phyloP scores from a whole-genome alignment of 2,888 invertebrate genomes.

The Cephus pulcher region DNA sequence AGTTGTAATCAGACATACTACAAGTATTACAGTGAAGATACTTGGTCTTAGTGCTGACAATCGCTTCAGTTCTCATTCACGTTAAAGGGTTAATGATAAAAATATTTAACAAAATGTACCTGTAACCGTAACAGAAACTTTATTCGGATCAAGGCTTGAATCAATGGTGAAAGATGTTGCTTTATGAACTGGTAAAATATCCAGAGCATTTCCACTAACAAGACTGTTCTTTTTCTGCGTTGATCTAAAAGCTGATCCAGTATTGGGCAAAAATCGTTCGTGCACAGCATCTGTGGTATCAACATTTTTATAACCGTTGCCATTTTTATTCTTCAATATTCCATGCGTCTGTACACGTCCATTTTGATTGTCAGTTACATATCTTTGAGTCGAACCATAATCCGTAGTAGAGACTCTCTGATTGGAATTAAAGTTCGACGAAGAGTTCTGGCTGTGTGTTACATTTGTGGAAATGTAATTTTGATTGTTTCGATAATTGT shows the following conservation, averaged over 20 bases:
- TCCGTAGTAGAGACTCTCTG: conserved; percentile 47
- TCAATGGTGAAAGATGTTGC: conserved; percentile 72
- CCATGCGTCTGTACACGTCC: conserved; percentile 51
- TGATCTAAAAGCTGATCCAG: conserved; percentile 24
- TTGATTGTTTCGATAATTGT: conserved; percentile 47
- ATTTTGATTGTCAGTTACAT: conserved; percentile 40
- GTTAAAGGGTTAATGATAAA: conserved; percentile 4
- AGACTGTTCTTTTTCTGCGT: conserved; percentile 16
- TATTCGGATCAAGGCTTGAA: conserved; percentile 62
- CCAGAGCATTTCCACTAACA: conserved; percentile 74
- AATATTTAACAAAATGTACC: conserved; percentile 50
- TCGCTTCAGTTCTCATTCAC: neutral
- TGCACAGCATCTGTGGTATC: conserved; percentile 51
- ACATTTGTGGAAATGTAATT: conserved; percentile 48
- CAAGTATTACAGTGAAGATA: too few species aligned
- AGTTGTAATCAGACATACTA: too few species aligned
- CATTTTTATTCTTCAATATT: conserved; percentile 60
- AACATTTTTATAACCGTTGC: conserved; percentile 52
- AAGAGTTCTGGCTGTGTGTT: conserved; percentile 54
- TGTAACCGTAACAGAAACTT: conserved; percentile 68
- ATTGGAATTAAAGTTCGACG: conserved; percentile 39
- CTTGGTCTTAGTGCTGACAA: neutral
- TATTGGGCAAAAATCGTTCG: conserved; percentile 47
- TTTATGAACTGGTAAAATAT: conserved; percentile 71
- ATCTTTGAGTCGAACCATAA: conserved; percentile 44